These are phyloP conservation scores for Pentalonia nigronervosa DNA, from an alignment of 1,140 invertebrate genomes.

Conservation along the genomic window DNA sequence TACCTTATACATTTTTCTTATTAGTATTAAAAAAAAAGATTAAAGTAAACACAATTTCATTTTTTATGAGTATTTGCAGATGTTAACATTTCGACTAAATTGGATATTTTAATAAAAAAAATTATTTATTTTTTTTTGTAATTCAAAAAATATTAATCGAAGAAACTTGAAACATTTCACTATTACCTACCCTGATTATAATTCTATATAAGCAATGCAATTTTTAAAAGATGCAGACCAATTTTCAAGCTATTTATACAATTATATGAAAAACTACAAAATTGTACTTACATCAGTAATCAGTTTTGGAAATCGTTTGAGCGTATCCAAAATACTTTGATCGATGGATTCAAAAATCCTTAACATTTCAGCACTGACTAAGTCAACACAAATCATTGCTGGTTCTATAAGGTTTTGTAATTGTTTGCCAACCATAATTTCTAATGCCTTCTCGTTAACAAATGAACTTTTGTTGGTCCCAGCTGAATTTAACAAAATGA, in stretches of 20 bases:
- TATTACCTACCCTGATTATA: background rate
- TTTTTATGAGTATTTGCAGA: background rate
- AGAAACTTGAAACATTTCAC: background rate
- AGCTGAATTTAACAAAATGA: constrained; percentile 77
- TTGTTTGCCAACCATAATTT: constrained; percentile 77
- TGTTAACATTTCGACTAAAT: background rate
- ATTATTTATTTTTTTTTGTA: background rate
- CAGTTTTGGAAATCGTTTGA: constrained; percentile 38
- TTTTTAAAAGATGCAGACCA: background rate
- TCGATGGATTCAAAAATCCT: constrained; percentile 45
- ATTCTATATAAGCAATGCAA: background rate
- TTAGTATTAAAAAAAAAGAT: background rate
- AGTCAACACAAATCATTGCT: constrained; percentile 73
- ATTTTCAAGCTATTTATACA: background rate
- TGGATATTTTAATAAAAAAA: background rate
- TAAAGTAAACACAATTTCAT: background rate
- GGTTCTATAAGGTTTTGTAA: constrained; percentile 75
- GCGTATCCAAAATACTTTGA: constrained; percentile 1
- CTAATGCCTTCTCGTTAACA: constrained; percentile 78
- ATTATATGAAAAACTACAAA: background rate
- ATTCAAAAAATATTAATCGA: too few relatives aligned
- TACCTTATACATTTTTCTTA: background rate
- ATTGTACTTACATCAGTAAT: constrained; percentile 29
- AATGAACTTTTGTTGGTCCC: constrained; percentile 75
- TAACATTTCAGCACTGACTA: constrained; percentile 77